Conservation (phyloP, 2,888 invertebrate genomes). For the Xylota segnis region DNA sequence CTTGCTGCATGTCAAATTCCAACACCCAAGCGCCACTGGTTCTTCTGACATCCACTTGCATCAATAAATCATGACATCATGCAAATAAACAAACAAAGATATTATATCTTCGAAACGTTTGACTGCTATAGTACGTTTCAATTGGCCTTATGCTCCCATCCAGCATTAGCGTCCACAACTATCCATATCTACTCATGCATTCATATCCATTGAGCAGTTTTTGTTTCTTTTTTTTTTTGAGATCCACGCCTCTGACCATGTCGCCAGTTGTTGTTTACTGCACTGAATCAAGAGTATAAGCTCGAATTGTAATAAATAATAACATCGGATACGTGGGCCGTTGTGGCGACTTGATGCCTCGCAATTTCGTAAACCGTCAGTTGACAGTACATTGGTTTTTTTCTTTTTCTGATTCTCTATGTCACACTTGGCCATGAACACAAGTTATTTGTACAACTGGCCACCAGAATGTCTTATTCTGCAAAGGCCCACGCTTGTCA, state of each 20-base stretch:
- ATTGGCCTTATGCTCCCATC: slow-evolving; percentile 4
- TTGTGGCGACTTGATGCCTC: slow-evolving; percentile 67
- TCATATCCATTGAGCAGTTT: slow-evolving; percentile 14
- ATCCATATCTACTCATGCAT: slow-evolving; percentile 11
- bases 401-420: slow-evolving; percentile 34
- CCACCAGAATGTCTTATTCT: slow-evolving; percentile 53
- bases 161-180: not conserved
- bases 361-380: slow-evolving; percentile 58
- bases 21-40: slow-evolving; percentile 66
- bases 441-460: slow-evolving; percentile 60
- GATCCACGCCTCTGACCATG: slow-evolving; percentile 24
- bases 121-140: slow-evolving; percentile 19
- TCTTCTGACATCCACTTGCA: slow-evolving; percentile 25
- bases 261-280: slow-evolving; percentile 26
- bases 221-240: not conserved
- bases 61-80: slow-evolving; percentile 70
- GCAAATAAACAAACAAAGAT: slow-evolving; percentile 14
- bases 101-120: not conserved
- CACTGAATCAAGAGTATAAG: slow-evolving; percentile 20
- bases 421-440: slow-evolving; percentile 63
- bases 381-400: slow-evolving; percentile 54
- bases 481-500: slow-evolving; percentile 51
- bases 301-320: slow-evolving; percentile 57
- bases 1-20: slow-evolving; percentile 40
- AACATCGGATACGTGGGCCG: slow-evolving; percentile 62